Evolutionary conservation across 2,113 vertebrate genomes (phyloP).

Genomic region (Lepus americanus): DNA sequence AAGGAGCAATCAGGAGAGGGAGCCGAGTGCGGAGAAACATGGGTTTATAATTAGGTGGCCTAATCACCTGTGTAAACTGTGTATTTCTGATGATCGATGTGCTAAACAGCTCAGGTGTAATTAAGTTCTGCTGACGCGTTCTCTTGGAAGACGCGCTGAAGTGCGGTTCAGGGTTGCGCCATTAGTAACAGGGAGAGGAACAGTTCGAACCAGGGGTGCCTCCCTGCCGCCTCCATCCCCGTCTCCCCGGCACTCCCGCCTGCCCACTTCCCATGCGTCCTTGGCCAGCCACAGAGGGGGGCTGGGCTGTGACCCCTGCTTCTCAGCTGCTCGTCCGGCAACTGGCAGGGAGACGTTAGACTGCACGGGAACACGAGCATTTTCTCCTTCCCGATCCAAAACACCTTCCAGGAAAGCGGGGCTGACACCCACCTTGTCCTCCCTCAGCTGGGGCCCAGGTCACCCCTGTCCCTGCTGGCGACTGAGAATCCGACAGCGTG

Average conservation of each 20-base stretch:
- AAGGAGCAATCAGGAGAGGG: slow-evolving; percentile 56
- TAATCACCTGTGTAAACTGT: slow-evolving; percentile 82
- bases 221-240: not conserved
- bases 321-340: not conserved
- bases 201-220: not conserved
- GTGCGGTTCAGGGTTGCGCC: slow-evolving; percentile 45
- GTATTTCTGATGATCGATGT: slow-evolving; percentile 82
- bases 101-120: slow-evolving; percentile 76
- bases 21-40: slow-evolving; percentile 38
- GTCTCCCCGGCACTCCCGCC: rapidly evolving
- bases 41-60: slow-evolving; percentile 75
- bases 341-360: not conserved
- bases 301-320: not conserved
- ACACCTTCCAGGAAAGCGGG: not conserved
- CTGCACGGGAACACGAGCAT: not conserved
- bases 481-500: not conserved
- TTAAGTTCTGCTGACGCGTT: slow-evolving; percentile 75
- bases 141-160: slow-evolving; percentile 70
- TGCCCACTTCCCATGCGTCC: not conserved
- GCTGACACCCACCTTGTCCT: not conserved
- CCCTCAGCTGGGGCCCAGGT: not conserved
- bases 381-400: not conserved
- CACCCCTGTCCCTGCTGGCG: too few species aligned
- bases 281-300: not conserved
- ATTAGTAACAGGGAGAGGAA: slow-evolving; percentile 36